Percentiles rank a stretch among this genome's conserved stretches.
Conservation (phyloP, 2,888 invertebrate genomes). For the Thymelicus acteon region DNA sequence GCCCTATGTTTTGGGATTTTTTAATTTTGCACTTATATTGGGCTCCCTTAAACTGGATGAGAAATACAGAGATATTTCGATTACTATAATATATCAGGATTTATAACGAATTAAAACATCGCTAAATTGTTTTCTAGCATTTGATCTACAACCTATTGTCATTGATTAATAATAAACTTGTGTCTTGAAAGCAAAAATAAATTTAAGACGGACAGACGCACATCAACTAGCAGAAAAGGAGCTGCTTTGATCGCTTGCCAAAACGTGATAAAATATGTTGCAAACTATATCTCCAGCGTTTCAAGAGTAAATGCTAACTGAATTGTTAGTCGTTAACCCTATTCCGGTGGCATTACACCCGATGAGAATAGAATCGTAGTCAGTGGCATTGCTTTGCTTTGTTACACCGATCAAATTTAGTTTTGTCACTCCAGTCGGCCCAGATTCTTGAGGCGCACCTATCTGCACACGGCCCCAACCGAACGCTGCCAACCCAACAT, state of each 20-base stretch:
- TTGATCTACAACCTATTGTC: constrained; percentile 23
- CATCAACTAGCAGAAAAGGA: constrained; percentile 32
- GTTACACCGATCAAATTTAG: constrained; percentile 81
- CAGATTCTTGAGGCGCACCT: constrained; percentile 74
- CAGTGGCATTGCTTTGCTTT: constrained; percentile 70
- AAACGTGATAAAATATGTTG: constrained; percentile 32
- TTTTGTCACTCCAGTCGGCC: constrained; percentile 84
- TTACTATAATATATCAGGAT: constrained; percentile 17
- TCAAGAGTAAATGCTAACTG: constrained; percentile 34
- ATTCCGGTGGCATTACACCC: constrained; percentile 35
- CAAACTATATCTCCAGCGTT: constrained; percentile 29
- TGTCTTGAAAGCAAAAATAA: constrained; percentile 32
- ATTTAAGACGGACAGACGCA: constrained; percentile 14
- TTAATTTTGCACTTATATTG: not conserved
- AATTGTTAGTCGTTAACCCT: constrained; percentile 38
- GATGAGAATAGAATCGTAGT: constrained; percentile 53
- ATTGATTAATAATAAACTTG: constrained; percentile 28
- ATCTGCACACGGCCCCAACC: constrained; percentile 80
- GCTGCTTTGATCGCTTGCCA: constrained; percentile 39
- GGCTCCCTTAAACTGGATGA: not conserved
- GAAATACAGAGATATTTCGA: constrained; percentile 12
- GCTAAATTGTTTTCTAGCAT: constrained; percentile 29
- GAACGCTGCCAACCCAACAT: constrained; percentile 74
- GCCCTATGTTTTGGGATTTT: not conserved
- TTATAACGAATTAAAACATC: constrained; percentile 13